Evolutionary conservation across 2,113 vertebrate species (phyloP).

Genomic region (Eulemur rufifrons): DNA sequence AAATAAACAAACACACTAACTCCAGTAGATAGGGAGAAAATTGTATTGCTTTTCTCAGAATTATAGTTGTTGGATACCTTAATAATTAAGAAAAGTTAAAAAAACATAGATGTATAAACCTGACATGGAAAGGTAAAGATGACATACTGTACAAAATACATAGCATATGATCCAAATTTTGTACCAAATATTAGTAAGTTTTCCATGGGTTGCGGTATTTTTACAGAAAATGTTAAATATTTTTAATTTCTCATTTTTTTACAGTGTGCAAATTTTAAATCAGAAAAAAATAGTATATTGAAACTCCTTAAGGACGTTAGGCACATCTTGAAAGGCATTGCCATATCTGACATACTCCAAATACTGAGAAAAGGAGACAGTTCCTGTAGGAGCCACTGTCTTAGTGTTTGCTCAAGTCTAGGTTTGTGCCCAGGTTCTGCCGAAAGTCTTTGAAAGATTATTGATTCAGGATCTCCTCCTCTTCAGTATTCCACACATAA

Average conservation of each 20-base stretch:
- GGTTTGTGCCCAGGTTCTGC: not conserved
- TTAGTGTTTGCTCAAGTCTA: not conserved
- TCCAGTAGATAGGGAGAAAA: not conserved
- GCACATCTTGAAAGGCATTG: not conserved
- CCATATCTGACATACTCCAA: not conserved
- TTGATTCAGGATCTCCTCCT: not conserved
- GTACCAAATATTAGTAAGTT: not conserved
- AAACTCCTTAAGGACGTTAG: not conserved
- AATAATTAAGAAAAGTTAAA: not conserved
- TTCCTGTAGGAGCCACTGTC: not conserved
- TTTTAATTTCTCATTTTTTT: slow-evolving; percentile 13
- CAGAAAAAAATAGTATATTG: not conserved
- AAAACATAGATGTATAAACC: not conserved
- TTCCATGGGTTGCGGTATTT: not conserved
- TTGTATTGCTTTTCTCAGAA: slow-evolving; percentile 50
- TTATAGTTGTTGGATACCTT: not conserved
- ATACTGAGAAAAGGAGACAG: not conserved
- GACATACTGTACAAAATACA: not conserved
- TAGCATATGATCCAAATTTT: not conserved
- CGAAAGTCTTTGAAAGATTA: not conserved
- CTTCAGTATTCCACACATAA: not conserved
- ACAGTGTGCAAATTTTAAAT: not conserved
- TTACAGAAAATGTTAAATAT: not conserved
- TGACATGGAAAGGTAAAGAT: not conserved
- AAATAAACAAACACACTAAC: not conserved